Conservation (phyloP, 1,140 invertebrate genomes). For the Drosophila micromelanica region DNA sequence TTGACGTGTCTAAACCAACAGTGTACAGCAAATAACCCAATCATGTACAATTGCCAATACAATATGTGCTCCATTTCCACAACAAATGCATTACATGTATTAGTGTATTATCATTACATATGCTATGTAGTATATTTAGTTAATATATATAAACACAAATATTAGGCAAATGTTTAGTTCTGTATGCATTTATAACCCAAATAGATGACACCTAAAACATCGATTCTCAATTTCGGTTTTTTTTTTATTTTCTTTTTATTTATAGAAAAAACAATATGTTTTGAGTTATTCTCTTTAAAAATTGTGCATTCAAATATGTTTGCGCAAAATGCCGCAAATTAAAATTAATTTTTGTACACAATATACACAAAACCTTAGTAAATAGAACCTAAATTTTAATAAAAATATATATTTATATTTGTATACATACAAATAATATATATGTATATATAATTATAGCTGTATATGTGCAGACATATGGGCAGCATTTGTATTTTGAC, state of each 20-base stretch:
- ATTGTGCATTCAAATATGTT: constrained; percentile 19
- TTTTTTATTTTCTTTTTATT: not conserved
- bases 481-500: not conserved
- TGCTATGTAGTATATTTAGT: constrained; percentile 4
- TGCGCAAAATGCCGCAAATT: too few species aligned
- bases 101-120: constrained; percentile 8
- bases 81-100: constrained; percentile 10
- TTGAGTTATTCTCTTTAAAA: constrained; percentile 27
- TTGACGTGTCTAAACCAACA: constrained; percentile 5
- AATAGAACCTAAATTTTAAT: constrained; percentile 1
- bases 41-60: constrained; percentile 22
- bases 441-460: not conserved
- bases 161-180: constrained; percentile 9
- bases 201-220: not conserved
- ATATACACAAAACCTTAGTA: constrained; percentile 1
- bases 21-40: constrained; percentile 2
- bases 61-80: constrained; percentile 12
- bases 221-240: not conserved
- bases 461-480: constrained; percentile 1
- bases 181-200: constrained; percentile 22
- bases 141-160: constrained; percentile 9
- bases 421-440: not conserved
- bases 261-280: not conserved
- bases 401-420: not conserved
- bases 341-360: too few species aligned